Base-by-base conservation (phyloP, 2,113 vertebrate species). In the Chaetops frenatus region DNA sequence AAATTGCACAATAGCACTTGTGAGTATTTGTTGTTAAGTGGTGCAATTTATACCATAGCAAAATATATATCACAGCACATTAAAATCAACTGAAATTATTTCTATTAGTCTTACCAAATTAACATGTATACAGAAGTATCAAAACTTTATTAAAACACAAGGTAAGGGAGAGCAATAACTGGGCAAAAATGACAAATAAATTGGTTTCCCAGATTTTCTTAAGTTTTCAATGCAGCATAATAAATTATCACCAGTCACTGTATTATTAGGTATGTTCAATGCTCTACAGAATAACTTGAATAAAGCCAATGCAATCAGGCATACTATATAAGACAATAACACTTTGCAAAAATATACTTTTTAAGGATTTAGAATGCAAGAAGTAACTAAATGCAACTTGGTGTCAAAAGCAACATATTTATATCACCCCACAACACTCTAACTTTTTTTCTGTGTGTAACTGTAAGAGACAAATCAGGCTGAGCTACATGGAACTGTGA, bases 161-260 rank as follows among this genome's bases (percentile, higher is more conserved):
- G 53, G 56, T 73, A 29, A 92, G 83, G 20, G 83, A 95, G 67
- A 95, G 66, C 72, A 95, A 57, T 93, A 96, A 88, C 83, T 85
- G 88, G 91, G 69, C 38, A 93, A 84, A 92, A 94, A 62, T 51
- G 44, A 96, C 91, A 89, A 90, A 82, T 88, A 56, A 86, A 95
- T 40, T 93, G 79, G 64, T 92, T 91, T 94, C 90, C 93, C 91
- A 95, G 74, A 86, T 94, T 86, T 97, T 95, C 65, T 92, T 86
- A 95, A 90, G 91, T 95, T 96, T 88, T 94, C 95, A 97, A 91
- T 90, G 96, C 95, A 96, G 97, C 95, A 96, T 97, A 95, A 93
- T 94, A 97, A 97, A 95, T 94, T 96, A 97, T 87, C 40, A 67
- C 92, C 86, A 95, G 58, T 93, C 91, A 96, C 93, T 96, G 64